phyloP scores from a whole-genome alignment of 2,797 vertebrate species.

The Spinus pinus region DNA sequence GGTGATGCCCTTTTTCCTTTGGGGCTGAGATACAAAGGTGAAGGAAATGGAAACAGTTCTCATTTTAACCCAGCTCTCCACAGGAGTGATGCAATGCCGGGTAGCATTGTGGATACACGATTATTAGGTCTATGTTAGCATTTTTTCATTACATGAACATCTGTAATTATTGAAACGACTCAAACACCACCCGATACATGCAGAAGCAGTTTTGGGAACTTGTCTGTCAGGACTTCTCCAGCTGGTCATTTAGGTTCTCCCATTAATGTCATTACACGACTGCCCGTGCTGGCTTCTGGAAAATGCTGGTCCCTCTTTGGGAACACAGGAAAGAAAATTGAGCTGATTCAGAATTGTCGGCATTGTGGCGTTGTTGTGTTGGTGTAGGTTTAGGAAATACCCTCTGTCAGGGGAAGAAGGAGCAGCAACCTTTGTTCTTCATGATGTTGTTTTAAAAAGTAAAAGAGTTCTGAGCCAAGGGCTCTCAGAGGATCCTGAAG shows the following conservation, averaged over 20 bases:
- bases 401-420: background rate
- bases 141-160: background rate
- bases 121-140: rapidly evolving
- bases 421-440: background rate
- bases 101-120: background rate
- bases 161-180: background rate
- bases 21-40: background rate
- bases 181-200: background rate
- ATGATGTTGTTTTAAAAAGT: background rate
- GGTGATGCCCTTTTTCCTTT: background rate
- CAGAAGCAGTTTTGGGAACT: background rate
- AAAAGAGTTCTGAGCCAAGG: background rate
- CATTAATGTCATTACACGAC: rapidly evolving
- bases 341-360: background rate
- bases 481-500: background rate
- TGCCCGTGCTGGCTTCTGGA: background rate
- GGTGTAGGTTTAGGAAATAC: background rate
- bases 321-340: background rate
- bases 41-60: background rate
- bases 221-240: background rate
- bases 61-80: background rate
- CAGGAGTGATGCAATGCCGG: background rate
- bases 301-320: background rate
- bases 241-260: background rate
- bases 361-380: background rate